These are phyloP conservation scores for Planococcus citri DNA, from an alignment of 1,140 invertebrate genomes.

Conservation along the genomic window DNA sequence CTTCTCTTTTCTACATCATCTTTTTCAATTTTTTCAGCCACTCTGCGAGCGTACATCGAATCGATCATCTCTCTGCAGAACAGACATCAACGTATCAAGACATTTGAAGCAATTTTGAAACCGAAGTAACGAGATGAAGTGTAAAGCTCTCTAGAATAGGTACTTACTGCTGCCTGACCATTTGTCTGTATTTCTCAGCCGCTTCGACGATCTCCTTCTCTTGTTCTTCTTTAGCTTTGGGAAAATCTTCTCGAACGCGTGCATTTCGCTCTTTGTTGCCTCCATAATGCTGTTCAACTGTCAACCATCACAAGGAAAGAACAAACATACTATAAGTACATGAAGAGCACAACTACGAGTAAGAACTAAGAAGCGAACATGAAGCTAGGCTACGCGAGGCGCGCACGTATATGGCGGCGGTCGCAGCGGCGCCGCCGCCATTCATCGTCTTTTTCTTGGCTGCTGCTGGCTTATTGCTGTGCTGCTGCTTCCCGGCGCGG, in stretches of 20 bases:
- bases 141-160: not conserved
- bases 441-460: too few relatives aligned
- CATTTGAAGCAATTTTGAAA: too few relatives aligned
- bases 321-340: slow-evolving; percentile 22
- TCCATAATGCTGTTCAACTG: slow-evolving; percentile 68
- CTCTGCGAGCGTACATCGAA: slow-evolving; percentile 47
- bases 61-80: slow-evolving; percentile 53
- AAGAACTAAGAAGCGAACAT: not conserved
- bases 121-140: not conserved
- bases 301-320: too few relatives aligned
- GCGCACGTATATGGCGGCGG: not conserved
- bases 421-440: not conserved
- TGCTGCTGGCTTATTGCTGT: too few relatives aligned
- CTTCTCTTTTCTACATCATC: slow-evolving; percentile 46
- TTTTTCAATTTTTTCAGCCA: slow-evolving; percentile 47
- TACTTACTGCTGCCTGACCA: slow-evolving; percentile 49
- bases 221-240: slow-evolving; percentile 69
- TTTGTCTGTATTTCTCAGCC: slow-evolving; percentile 45
- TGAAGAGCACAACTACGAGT: not conserved
- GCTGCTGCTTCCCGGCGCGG: too few relatives aligned
- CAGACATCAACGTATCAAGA: not conserved
- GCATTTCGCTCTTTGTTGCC: slow-evolving; percentile 77
- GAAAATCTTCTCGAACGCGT: slow-evolving; percentile 75
- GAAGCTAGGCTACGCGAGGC: not conserved
- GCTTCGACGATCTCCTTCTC: slow-evolving; percentile 55